phyloP scores from a whole-genome alignment of 2,113 vertebrate genomes.

The Pelodiscus sinensis region DNA sequence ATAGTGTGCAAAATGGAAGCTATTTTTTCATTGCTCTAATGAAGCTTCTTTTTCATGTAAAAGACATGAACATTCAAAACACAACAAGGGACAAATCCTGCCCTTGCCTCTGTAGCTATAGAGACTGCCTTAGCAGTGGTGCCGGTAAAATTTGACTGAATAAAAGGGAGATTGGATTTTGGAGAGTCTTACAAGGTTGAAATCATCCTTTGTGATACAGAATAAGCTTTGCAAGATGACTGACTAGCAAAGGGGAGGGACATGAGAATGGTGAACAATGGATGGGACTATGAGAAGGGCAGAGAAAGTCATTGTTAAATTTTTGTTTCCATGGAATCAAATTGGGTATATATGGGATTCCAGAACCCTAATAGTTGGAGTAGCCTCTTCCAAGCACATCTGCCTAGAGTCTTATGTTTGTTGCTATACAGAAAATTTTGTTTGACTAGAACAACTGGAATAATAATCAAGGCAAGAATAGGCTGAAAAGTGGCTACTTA shows the following conservation, averaged over 20 bases:
- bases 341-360: neutral
- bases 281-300: neutral
- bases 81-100: neutral
- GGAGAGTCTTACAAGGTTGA: accelerated
- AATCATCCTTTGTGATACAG: neutral
- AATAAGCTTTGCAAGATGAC: accelerated
- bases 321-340: neutral
- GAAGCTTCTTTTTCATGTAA: neutral
- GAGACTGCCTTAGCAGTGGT: neutral
- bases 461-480: neutral
- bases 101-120: neutral
- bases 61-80: neutral
- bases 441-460: neutral
- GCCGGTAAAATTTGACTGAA: neutral
- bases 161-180: neutral
- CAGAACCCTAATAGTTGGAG: neutral
- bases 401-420: neutral
- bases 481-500: neutral
- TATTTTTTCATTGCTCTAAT: neutral
- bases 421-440: neutral
- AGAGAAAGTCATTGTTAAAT: neutral
- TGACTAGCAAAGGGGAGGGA: neutral
- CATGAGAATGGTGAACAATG: neutral
- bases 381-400: neutral
- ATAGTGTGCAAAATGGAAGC: neutral